A percentile compares a stretch with the other conserved stretches of the same genome.
These are phyloP conservation scores for Sebastes hopkinsi DNA, from an alignment of 2,797 vertebrate species.

Conservation along the genomic window DNA sequence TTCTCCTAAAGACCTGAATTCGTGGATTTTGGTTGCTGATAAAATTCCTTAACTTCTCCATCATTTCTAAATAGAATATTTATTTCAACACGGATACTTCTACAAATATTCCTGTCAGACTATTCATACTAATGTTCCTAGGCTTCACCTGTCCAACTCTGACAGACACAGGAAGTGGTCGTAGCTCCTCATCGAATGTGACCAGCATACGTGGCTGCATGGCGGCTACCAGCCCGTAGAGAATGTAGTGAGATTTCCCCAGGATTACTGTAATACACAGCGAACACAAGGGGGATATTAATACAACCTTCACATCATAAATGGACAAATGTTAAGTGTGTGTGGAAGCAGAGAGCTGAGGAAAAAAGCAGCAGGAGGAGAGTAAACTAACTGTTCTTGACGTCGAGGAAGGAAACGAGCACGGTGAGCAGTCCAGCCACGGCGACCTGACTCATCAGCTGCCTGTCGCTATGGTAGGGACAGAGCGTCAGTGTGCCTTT, in stretches of 20 bases:
- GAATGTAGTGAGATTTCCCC: conserved; percentile 96
- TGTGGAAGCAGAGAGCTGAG: neutral
- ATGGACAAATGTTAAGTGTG: neutral
- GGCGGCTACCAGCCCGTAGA: conserved; percentile 95
- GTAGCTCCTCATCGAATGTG: conserved; percentile 95
- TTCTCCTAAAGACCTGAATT: neutral
- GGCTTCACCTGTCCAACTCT: conserved; percentile 93
- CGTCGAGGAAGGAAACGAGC: conserved; percentile 96
- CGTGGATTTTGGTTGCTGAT: neutral
- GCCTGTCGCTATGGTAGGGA: conserved; percentile 97
- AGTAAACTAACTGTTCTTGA: conserved; percentile 94
- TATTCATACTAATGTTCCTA: neutral
- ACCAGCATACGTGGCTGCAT: conserved; percentile 99
- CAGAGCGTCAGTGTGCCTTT: conserved; percentile 98
- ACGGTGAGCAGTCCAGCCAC: conserved; percentile 96
- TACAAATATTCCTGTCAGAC: neutral
- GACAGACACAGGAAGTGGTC: conserved; percentile 94
- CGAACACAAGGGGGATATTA: conserved; percentile 26
- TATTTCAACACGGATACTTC: neutral
- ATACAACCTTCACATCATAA: neutral
- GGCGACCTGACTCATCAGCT: conserved; percentile 98
- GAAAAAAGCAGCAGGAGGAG: neutral
- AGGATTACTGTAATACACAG: conserved; percentile 88
- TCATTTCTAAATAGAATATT: neutral
- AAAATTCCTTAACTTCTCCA: neutral